phyloP scores from a whole-genome alignment of 37 sponge, comb jelly and placozoan genomes.

The Axinella damicornis region DNA sequence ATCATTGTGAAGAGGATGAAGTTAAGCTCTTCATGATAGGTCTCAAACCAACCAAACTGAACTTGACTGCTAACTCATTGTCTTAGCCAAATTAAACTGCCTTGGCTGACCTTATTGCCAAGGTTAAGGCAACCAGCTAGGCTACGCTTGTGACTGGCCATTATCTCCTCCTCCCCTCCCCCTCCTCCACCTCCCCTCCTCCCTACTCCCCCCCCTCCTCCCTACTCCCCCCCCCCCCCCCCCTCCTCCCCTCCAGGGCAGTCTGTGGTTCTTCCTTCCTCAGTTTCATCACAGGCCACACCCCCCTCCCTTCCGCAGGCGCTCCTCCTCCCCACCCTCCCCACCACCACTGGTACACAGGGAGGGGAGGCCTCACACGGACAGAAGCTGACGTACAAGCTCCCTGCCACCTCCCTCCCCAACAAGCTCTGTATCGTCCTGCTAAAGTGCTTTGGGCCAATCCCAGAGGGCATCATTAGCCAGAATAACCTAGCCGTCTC shows the following conservation, averaged over 20 bases:
- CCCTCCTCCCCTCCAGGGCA: neutral
- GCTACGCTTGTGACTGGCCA: no score
- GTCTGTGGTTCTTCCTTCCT: neutral
- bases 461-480: slow-evolving; percentile 42
- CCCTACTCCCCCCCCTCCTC: no score
- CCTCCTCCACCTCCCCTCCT: no score
- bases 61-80: no score
- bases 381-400: neutral
- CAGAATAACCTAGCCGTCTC: slow-evolving; percentile 26
- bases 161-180: no score
- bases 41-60: no score
- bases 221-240: neutral
- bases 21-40: no score
- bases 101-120: no score
- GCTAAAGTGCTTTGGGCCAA: slow-evolving; percentile 59
- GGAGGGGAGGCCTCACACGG: neutral
- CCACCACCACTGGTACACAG: no score
- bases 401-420: neutral
- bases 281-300: neutral
- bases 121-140: no score
- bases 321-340: neutral
- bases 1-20: no score
- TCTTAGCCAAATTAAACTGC: no score
- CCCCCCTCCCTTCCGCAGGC: slow-evolving; percentile 17
- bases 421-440: slow-evolving; percentile 15